Conservation (phyloP, 2,888 invertebrate genomes). For the Petrophora chlorosata region DNA sequence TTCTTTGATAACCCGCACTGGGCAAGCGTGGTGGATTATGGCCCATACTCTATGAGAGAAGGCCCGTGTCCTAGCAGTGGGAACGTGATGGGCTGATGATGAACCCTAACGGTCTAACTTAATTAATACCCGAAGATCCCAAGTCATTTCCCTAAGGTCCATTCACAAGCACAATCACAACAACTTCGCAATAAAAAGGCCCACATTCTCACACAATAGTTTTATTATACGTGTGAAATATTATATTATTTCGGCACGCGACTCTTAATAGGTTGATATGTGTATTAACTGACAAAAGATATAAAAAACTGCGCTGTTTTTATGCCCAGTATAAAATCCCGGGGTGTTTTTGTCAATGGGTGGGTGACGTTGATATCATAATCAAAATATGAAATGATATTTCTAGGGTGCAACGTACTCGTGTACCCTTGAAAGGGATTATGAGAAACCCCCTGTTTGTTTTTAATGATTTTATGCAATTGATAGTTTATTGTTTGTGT, state of each 20-base stretch:
- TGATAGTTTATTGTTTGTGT: slow-evolving; percentile 50
- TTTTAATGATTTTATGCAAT: slow-evolving; percentile 65
- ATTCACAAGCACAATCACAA: slow-evolving; percentile 21
- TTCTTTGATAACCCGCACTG: no score
- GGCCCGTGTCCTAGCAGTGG: no score
- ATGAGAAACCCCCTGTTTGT: slow-evolving; percentile 55
- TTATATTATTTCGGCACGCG: slow-evolving; percentile 73
- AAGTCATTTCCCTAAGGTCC: slow-evolving; percentile 13
- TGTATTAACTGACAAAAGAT: slow-evolving; percentile 76
- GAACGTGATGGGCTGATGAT: no score
- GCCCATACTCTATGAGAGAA: no score
- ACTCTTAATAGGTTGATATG: slow-evolving; percentile 80
- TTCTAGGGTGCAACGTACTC: slow-evolving; percentile 53
- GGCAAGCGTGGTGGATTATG: no score
- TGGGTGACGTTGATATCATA: slow-evolving; percentile 80
- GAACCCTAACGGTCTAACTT: neutral
- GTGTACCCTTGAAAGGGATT: slow-evolving; percentile 62
- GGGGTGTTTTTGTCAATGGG: slow-evolving; percentile 31
- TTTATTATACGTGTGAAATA: slow-evolving; percentile 73
- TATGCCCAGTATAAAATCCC: slow-evolving; percentile 19
- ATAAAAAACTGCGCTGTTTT: slow-evolving; percentile 59
- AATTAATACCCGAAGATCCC: slow-evolving; percentile 8
- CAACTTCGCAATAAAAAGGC: slow-evolving; percentile 46
- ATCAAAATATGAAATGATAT: slow-evolving; percentile 82
- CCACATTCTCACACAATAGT: slow-evolving; percentile 59